Evolutionary conservation across 1,140 invertebrate genomes (phyloP).

Genomic region (Drosophila pseudoananassae): DNA sequence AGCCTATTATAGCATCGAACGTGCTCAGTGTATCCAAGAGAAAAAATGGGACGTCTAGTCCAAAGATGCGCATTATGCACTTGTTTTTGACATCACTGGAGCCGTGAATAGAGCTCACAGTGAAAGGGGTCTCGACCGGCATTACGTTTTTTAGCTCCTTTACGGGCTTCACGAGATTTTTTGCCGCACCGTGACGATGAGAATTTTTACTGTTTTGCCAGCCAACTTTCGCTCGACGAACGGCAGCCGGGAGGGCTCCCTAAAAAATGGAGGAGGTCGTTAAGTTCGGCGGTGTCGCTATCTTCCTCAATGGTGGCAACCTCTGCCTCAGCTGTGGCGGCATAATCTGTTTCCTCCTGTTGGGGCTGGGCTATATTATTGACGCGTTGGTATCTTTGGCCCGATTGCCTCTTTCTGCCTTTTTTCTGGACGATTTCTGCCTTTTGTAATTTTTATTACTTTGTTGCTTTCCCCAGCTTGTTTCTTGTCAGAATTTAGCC

Average conservation of each 20-base stretch:
- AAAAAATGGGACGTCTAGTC: not conserved
- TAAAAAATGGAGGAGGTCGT: conserved; percentile 30
- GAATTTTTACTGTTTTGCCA: conserved; percentile 27
- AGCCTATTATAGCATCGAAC: conserved; percentile 3
- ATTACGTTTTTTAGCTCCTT: conserved; percentile 30
- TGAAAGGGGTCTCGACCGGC: conserved; percentile 23
- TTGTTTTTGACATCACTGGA: conserved; percentile 15
- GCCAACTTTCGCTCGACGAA: conserved; percentile 27
- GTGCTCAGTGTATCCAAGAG: conserved; percentile 3
- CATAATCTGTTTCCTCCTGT: not conserved
- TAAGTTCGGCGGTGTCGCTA: not conserved
- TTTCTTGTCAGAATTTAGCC: too few relatives aligned
- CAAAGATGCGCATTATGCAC: conserved; percentile 26
- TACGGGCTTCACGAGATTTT: conserved; percentile 28
- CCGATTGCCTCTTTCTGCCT: conserved; percentile 5
- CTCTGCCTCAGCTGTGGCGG: not conserved
- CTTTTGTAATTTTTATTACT: too few relatives aligned
- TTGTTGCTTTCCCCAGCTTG: too few relatives aligned
- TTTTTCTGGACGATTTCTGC: not conserved
- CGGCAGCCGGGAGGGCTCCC: conserved; percentile 29
- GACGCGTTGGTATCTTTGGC: conserved; percentile 2
- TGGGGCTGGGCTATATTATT: too few relatives aligned
- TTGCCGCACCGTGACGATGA: conserved; percentile 31
- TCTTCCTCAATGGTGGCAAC: conserved; percentile 5
- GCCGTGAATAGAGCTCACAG: conserved; percentile 34